Conservation (phyloP, 2,888 invertebrate genomes). For the Dynastes grantii region DNA sequence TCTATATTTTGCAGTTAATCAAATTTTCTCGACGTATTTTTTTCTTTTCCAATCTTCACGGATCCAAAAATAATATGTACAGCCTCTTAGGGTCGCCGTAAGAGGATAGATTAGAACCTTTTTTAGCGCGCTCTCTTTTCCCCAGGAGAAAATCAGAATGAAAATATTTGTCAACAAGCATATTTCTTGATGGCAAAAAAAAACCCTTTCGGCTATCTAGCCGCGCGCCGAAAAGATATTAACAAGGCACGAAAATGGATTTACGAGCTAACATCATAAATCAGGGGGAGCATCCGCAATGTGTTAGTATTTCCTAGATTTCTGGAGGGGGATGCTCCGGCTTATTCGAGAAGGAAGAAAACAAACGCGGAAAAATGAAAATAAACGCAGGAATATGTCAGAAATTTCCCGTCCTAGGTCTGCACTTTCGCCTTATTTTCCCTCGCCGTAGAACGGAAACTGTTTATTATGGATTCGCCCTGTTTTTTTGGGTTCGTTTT, state of each 20-base stretch:
- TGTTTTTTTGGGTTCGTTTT: background rate
- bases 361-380: constrained; percentile 24
- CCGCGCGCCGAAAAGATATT: constrained; percentile 26
- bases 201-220: constrained; percentile 16
- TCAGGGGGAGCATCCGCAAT: background rate
- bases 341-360: constrained; percentile 11
- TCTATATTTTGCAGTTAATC: background rate
- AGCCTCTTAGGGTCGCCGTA: too few relatives aligned
- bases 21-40: background rate
- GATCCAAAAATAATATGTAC: too few relatives aligned
- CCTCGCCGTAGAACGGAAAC: background rate
- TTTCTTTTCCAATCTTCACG: too few relatives aligned
- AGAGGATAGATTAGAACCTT: background rate
- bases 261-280: constrained; percentile 34
- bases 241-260: constrained; percentile 30
- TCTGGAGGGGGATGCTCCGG: background rate
- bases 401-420: background rate
- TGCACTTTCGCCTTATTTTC: background rate
- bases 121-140: background rate
- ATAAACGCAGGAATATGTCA: constrained; percentile 32
- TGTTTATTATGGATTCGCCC: constrained; percentile 14
- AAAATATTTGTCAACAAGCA: constrained; percentile 31
- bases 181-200: constrained; percentile 30
- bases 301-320: constrained; percentile 16
- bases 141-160: background rate